Evolutionary conservation across 2,888 invertebrate species (phyloP).

Genomic region (Ochropacha duplaris): DNA sequence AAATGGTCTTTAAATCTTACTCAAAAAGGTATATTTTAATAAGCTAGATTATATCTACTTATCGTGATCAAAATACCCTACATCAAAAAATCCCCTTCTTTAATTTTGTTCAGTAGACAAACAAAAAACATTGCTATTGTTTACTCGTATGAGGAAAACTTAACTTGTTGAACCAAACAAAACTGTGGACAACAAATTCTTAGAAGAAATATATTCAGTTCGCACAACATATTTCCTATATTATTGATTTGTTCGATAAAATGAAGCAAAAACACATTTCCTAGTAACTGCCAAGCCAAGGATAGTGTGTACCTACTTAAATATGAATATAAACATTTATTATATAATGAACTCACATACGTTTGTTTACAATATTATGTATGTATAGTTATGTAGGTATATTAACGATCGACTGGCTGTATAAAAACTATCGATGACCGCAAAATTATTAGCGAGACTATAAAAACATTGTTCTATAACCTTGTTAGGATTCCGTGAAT

Average conservation of each 20-base stretch:
- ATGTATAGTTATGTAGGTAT: background rate
- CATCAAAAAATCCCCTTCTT: background rate
- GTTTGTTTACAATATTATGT: conserved; percentile 1
- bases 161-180: background rate
- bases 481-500: background rate
- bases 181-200: background rate
- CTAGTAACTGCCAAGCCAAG: conserved; percentile 24
- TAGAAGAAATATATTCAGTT: background rate
- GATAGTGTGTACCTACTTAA: conserved; percentile 2
- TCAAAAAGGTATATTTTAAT: too few relatives aligned
- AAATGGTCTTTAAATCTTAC: too few relatives aligned
- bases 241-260: conserved; percentile 10
- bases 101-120: background rate
- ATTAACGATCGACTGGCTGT: background rate
- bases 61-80: background rate
- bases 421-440: conserved; percentile 4
- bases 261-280: conserved; percentile 16
- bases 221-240: conserved; percentile 3
- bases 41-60: background rate
- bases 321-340: conserved; percentile 1
- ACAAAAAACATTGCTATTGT: background rate
- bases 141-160: background rate
- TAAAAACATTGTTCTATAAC: background rate
- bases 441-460: background rate
- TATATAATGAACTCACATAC: background rate